A percentile compares a stretch with the other conserved stretches of the same genome.
These are phyloP conservation scores for Chunga burmeisteri DNA, from an alignment of 2,113 vertebrate species.

Conservation along the genomic window DNA sequence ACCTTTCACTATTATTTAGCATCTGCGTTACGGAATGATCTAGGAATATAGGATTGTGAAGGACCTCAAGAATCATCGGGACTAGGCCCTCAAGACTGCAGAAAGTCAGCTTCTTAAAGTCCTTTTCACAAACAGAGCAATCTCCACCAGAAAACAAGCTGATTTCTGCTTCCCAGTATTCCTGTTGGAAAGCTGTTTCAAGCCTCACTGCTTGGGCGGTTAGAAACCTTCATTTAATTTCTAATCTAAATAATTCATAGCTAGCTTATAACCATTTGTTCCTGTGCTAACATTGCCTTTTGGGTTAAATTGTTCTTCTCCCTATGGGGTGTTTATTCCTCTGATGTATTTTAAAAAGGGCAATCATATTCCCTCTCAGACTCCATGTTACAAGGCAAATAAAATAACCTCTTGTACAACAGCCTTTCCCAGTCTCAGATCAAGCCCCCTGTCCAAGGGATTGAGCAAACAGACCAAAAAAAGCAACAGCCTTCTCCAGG, in stretches of 20 bases:
- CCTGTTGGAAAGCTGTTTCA: background rate
- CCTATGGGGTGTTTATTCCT: slow-evolving; percentile 6
- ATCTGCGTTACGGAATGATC: background rate
- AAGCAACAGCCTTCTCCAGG: background rate
- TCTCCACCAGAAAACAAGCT: background rate
- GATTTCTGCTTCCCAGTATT: background rate
- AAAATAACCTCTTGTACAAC: background rate
- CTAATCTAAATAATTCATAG: slow-evolving; percentile 49
- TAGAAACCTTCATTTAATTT: slow-evolving; percentile 16
- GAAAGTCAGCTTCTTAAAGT: background rate
- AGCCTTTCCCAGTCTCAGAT: background rate
- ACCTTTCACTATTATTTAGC: background rate
- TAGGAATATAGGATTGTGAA: background rate
- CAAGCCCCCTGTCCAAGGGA: background rate
- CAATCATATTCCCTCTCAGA: slow-evolving; percentile 31
- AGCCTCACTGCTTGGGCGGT: background rate
- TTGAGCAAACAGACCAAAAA: background rate
- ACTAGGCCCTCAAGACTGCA: background rate
- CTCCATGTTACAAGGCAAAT: slow-evolving; percentile 22
- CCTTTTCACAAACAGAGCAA: background rate
- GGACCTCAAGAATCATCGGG: background rate
- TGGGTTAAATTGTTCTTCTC: slow-evolving; percentile 38
- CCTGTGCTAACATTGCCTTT: slow-evolving; percentile 39
- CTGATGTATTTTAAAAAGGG: slow-evolving; percentile 38
- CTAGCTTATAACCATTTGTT: slow-evolving; percentile 33